Evolutionary conservation across 2,113 vertebrate genomes (phyloP).

Genomic region (Cryptotis parvus): DNA sequence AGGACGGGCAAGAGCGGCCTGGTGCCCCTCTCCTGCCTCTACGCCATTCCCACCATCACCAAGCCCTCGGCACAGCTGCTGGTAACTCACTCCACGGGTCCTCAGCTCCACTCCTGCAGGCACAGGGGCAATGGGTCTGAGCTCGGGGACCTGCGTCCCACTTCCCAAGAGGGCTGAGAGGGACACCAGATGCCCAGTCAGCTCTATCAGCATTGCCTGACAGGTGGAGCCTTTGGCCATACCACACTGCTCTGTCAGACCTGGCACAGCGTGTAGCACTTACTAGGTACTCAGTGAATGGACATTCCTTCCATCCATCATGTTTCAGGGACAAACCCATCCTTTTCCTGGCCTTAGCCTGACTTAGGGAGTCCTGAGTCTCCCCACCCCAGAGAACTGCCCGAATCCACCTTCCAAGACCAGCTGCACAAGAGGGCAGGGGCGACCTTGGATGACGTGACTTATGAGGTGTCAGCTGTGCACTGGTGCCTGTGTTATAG

Average conservation of each 20-base stretch:
- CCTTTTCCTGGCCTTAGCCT: neutral
- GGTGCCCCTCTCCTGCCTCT: constrained; percentile 89
- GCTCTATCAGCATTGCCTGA: no score
- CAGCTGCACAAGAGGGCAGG: neutral
- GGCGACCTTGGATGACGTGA: no score
- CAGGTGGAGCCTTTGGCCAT: neutral
- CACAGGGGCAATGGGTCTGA: neutral
- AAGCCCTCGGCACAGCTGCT: constrained; percentile 93
- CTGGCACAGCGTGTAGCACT: neutral
- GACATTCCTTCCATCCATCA: rapidly evolving
- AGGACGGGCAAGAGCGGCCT: constrained; percentile 90
- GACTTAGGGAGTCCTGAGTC: neutral
- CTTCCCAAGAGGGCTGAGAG: neutral
- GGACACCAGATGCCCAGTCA: neutral
- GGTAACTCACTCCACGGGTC: constrained; percentile 85
- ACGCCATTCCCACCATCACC: constrained; percentile 91
- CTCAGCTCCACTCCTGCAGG: rapidly evolving
- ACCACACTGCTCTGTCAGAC: no score
- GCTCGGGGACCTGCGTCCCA: neutral
- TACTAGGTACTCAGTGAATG: neutral
- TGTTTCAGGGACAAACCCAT: neutral
- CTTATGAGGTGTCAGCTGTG: neutral
- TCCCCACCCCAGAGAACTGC: neutral
- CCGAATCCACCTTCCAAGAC: neutral
- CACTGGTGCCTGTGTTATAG: neutral